Evolutionary conservation across 2,888 invertebrate species (phyloP).

Genomic region (Zootermopsis nevadensis): DNA sequence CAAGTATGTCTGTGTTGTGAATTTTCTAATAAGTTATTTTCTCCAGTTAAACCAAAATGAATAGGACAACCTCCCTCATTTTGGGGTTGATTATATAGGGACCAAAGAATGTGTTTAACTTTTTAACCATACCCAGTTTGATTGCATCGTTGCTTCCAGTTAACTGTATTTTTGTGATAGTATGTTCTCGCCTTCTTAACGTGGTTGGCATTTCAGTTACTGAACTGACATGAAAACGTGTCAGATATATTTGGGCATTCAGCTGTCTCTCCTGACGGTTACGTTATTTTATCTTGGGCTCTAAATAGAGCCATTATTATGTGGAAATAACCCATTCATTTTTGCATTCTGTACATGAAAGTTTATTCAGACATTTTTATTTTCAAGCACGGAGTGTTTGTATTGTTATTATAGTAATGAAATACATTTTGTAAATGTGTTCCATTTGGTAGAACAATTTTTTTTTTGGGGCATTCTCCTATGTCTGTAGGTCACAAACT

Average conservation of each 20-base stretch:
- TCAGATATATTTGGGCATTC: constrained; percentile 29
- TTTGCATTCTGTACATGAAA: neutral
- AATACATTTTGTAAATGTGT: neutral
- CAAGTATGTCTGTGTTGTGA: neutral
- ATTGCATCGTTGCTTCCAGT: constrained; percentile 35
- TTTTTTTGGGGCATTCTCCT: constrained; percentile 9
- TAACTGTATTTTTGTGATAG: constrained; percentile 33
- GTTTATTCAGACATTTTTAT: neutral
- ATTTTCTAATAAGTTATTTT: constrained; percentile 2
- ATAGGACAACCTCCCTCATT: constrained; percentile 18
- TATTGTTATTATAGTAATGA: neutral
- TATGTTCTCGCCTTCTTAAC: constrained; percentile 2
- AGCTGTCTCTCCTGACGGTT: neutral
- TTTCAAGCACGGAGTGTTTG: neutral
- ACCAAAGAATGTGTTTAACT: constrained; percentile 40
- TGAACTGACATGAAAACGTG: neutral
- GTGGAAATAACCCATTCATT: neutral
- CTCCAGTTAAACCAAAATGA: constrained; percentile 33
- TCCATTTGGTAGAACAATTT: constrained; percentile 3
- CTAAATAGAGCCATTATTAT: neutral
- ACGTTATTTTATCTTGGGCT: constrained; percentile 12
- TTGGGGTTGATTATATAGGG: constrained; percentile 32
- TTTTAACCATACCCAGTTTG: constrained; percentile 42
- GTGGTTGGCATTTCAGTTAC: neutral
- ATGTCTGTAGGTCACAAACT: constrained; percentile 1